Conservation (phyloP, 2,797 vertebrate genomes). For the Poliocrania exsul region DNA sequence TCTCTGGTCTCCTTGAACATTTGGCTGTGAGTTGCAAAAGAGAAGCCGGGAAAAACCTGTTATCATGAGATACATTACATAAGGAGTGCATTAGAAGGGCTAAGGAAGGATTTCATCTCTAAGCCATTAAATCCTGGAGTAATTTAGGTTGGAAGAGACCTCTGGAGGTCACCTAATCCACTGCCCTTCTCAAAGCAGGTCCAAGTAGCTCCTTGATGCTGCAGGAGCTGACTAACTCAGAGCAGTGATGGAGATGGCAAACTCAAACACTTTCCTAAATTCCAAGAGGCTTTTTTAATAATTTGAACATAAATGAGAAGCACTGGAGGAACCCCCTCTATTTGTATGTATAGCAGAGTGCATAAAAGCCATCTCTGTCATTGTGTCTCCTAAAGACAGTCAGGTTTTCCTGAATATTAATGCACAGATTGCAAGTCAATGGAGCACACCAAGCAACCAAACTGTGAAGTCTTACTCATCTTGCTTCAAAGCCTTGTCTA, state of each 20-base stretch:
- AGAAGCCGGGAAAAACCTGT: not conserved
- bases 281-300: not conserved
- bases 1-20: not conserved
- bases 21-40: not conserved
- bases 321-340: not conserved
- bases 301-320: not conserved
- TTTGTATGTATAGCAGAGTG: not conserved
- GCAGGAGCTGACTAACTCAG: not conserved
- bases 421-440: not conserved
- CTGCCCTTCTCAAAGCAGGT: not conserved
- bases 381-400: not conserved
- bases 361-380: not conserved
- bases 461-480: not conserved
- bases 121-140: constrained; percentile 34
- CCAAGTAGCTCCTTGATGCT: not conserved
- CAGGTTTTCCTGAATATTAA: not conserved
- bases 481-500: constrained; percentile 9
- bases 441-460: not conserved
- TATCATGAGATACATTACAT: not conserved
- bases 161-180: constrained; percentile 34
- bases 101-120: constrained; percentile 23
- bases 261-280: not conserved
- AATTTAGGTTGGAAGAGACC: constrained; percentile 7
- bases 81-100: constrained; percentile 16
- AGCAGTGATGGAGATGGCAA: not conserved